Evolutionary conservation across 2,113 vertebrate species (phyloP), one percentile per base, ranked within the genome.

Genomic region (Larimichthys polyactis): DNA sequence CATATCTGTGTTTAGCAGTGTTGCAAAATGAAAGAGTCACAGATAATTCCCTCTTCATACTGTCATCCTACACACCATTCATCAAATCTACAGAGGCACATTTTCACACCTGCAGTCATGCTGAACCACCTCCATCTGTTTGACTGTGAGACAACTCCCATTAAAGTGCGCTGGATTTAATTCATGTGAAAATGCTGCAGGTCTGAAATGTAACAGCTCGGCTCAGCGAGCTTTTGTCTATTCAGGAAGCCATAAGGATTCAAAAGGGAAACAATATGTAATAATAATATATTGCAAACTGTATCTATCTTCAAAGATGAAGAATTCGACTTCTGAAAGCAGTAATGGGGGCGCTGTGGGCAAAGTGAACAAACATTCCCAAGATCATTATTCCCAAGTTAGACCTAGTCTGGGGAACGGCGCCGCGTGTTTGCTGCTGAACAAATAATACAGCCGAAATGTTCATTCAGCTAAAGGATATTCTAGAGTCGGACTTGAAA

Each of bases 331-430:
- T 87, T 82, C 71, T 81, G 83, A 83, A 81, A 92, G 83, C 68
- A 22, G 75, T 90, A 91, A 90, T 82, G 84, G 91, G 85, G 82
- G 52, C 15, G 83, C 86, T 89, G 78, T 90, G 84, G 81, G 88
- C 87, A 74, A 90, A 90, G 59, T 85, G 79, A 92, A 48, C 82
- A 91, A 91, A 91, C 86, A 91, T 78, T 90, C 81, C 77, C 83
- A 64, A 82, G 89, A 91, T 91, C 74, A 87, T 90, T 92, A 92
- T 87, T 91, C 86, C 84, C 78, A 84, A 88, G 86, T 88, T 91
- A 87, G 90, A 85, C 52, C 79, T 32, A 54, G 86, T 83, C 88
- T 54, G 60, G 70, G 90, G 90, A 87, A 51, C 3, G 3, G 36
- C 44, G 52, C 67, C 24, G 9, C 65, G 75, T 55, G 76, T 84